Evolutionary conservation across 2,797 vertebrate species (phyloP).

Genomic region (Apodemus agrarius): DNA sequence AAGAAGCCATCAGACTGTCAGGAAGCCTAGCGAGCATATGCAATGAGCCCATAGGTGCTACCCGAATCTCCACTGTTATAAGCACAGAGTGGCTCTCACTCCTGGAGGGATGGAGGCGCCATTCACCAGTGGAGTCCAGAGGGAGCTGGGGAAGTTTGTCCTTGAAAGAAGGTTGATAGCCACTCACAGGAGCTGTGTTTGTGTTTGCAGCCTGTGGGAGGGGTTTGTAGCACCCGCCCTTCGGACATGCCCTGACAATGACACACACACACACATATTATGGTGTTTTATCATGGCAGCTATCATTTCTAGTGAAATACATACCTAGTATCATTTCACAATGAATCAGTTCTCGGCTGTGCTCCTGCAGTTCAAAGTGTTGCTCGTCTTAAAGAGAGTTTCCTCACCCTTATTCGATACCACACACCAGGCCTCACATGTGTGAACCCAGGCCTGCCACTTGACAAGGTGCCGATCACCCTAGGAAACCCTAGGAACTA

Average conservation of each 20-base stretch:
- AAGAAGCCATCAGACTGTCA: neutral
- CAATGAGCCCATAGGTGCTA: neutral
- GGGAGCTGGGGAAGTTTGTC: neutral
- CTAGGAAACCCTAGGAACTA: neutral
- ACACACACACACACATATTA: neutral
- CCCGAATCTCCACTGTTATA: neutral
- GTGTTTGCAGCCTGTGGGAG: neutral
- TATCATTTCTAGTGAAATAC: no score
- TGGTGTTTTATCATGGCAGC: neutral
- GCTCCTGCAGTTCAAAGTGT: neutral
- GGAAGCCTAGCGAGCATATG: neutral
- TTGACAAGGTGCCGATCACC: neutral
- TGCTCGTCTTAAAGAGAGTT: neutral
- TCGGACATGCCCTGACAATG: neutral
- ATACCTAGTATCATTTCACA: no score
- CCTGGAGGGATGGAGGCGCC: no score
- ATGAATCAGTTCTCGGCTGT: neutral
- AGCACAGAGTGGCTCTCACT: neutral
- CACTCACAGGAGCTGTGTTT: neutral
- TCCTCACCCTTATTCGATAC: neutral
- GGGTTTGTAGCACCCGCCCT: neutral
- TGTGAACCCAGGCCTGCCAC: neutral
- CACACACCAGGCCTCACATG: neutral
- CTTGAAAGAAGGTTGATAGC: slow-evolving; percentile 9
- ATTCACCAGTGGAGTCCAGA: neutral